A percentile compares a stretch with the other conserved stretches of the same genome.
Conservation (phyloP, 2,888 invertebrate species). For the Atethmia centrago region DNA sequence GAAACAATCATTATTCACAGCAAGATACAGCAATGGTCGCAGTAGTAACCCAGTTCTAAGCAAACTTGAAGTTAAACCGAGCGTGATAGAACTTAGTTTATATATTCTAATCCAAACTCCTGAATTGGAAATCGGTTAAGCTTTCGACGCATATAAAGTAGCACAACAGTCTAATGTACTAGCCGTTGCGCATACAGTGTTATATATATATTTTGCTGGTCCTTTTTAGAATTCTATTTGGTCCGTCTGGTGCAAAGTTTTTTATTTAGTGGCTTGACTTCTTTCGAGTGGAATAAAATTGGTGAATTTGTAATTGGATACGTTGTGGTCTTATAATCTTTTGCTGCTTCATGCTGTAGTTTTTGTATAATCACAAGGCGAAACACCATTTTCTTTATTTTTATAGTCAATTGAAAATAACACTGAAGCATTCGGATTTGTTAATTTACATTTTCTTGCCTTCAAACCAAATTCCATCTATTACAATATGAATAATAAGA, state of each 20-base stretch:
- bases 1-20: slow-evolving; percentile 16
- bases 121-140: slow-evolving; percentile 58
- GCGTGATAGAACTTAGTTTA: slow-evolving; percentile 30
- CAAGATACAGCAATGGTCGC: background rate
- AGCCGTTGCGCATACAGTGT: slow-evolving; percentile 19
- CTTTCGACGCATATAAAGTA: slow-evolving; percentile 54
- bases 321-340: background rate
- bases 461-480: slow-evolving; percentile 20
- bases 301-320: background rate
- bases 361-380: background rate
- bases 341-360: background rate
- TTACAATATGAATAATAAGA: slow-evolving; percentile 12
- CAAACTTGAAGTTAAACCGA: slow-evolving; percentile 47
- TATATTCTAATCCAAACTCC: slow-evolving; percentile 48
- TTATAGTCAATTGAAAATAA: background rate
- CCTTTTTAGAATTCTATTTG: slow-evolving; percentile 4
- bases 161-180: slow-evolving; percentile 27
- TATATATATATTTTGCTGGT: slow-evolving; percentile 4
- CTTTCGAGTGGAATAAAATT: slow-evolving; percentile 3
- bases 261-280: background rate
- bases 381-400: background rate
- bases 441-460: slow-evolving; percentile 13
- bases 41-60: slow-evolving; percentile 33
- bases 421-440: background rate
- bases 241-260: background rate